Percentiles rank a stretch among this genome's conserved stretches.
Evolutionary conservation across 2,797 vertebrate genomes (phyloP).

Genomic region (Tapera naevia): DNA sequence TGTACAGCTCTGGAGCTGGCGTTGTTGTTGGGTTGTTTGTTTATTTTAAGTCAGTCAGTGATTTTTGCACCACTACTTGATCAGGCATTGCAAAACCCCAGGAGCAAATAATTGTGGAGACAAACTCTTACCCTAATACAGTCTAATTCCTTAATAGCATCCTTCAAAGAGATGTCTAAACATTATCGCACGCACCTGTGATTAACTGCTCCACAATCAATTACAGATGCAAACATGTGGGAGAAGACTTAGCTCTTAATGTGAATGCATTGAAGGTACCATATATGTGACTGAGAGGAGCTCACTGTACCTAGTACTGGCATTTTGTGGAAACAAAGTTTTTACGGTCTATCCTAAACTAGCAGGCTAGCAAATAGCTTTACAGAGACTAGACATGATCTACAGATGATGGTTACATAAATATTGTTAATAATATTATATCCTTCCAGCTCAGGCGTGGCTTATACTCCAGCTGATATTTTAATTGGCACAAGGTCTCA

Average conservation of each 20-base stretch:
- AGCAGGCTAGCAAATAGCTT: neutral
- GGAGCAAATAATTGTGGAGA: constrained; percentile 38
- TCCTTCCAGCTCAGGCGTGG: constrained; percentile 42
- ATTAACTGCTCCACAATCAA: constrained; percentile 49
- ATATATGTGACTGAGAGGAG: neutral
- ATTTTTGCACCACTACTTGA: neutral
- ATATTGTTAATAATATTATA: neutral
- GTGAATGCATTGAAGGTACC: neutral
- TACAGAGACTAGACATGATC: neutral
- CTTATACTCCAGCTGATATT: constrained; percentile 21
- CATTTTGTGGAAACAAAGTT: neutral
- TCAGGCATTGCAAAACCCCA: constrained; percentile 11
- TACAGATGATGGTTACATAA: constrained; percentile 19
- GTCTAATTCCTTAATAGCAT: constrained; percentile 62
- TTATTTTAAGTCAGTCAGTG: neutral
- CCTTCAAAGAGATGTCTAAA: constrained; percentile 53
- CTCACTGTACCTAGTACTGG: neutral
- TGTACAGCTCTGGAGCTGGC: neutral
- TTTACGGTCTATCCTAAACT: neutral
- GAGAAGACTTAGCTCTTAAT: neutral
- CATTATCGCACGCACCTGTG: constrained; percentile 18
- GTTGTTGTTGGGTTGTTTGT: neutral
- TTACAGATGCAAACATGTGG: constrained; percentile 48
- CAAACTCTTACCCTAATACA: constrained; percentile 31
- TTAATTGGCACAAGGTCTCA: constrained; percentile 30